Evolutionary conservation across 2,888 invertebrate species (phyloP).

Genomic region (Lasioglossum leucozonium): DNA sequence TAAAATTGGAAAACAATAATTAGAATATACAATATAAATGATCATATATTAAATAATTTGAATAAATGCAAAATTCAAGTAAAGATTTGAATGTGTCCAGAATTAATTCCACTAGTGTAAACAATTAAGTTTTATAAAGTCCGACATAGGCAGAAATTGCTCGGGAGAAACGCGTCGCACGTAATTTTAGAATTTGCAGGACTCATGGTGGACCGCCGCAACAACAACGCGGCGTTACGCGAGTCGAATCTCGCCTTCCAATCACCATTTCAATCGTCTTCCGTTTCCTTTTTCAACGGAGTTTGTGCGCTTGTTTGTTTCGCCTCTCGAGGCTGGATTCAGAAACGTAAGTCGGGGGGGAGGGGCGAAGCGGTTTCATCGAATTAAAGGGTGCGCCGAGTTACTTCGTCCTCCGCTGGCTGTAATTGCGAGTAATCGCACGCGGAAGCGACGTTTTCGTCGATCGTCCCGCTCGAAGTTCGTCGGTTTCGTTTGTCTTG

Average conservation of each 20-base stretch:
- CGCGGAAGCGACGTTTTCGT: not conserved
- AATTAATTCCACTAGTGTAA: no score
- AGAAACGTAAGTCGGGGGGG: not conserved
- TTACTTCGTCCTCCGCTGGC: slow-evolving; percentile 17
- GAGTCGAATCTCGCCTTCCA: not conserved
- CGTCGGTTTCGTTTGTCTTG: not conserved
- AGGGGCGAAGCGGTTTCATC: not conserved
- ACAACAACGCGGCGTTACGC: not conserved
- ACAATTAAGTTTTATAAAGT: no score
- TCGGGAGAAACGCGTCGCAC: not conserved
- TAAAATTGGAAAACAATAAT: no score
- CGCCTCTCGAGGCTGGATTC: not conserved
- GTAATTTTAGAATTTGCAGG: not conserved
- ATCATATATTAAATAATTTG: no score
- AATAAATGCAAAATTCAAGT: no score
- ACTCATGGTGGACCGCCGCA: not conserved
- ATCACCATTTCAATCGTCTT: not conserved
- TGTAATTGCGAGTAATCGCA: not conserved
- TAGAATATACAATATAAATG: no score
- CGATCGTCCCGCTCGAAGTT: no score
- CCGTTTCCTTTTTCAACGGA: not conserved
- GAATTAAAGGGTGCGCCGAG: slow-evolving; percentile 26
- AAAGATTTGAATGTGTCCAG: no score
- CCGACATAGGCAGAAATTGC: no score
- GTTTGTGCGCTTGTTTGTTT: not conserved